phyloP scores from a whole-genome alignment of 1,140 invertebrate species.

The Drosophila obscura region DNA sequence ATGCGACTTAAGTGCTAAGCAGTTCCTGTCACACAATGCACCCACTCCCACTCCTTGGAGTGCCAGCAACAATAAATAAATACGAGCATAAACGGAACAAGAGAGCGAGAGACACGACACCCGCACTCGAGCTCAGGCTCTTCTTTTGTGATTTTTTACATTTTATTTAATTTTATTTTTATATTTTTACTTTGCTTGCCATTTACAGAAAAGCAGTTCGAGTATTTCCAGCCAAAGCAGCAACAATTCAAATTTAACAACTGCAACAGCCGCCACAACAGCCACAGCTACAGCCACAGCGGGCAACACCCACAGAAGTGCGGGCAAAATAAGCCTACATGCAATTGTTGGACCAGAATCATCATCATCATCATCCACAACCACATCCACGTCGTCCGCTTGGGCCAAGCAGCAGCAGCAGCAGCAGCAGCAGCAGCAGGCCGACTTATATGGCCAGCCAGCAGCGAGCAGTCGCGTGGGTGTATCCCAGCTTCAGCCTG shows the following conservation, averaged over 20 bases:
- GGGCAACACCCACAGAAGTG: constrained; percentile 78
- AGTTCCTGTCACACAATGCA: constrained; percentile 49
- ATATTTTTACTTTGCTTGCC: constrained; percentile 41
- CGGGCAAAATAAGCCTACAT: constrained; percentile 83
- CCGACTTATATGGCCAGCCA: constrained; percentile 77
- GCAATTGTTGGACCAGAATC: constrained; percentile 79
- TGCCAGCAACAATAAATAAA: constrained; percentile 28
- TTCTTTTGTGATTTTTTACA: constrained; percentile 33
- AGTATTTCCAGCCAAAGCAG: constrained; percentile 81
- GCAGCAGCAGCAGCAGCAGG: constrained; percentile 32
- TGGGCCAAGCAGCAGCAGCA: constrained; percentile 67
- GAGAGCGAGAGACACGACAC: constrained; percentile 17
- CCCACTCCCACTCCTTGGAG: constrained; percentile 27
- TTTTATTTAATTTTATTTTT: constrained; percentile 44
- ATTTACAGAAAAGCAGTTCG: constrained; percentile 83
- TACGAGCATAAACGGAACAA: constrained; percentile 8
- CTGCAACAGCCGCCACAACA: constrained; percentile 51
- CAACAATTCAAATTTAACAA: constrained; percentile 75
- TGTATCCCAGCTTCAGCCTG: constrained; percentile 32
- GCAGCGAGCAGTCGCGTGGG: constrained; percentile 53
- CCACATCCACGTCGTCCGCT: constrained; percentile 54
- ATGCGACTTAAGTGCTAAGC: constrained; percentile 31
- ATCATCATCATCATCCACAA: constrained; percentile 54
- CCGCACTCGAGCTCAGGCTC: constrained; percentile 38
- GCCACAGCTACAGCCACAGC: constrained; percentile 35